Conservation (phyloP, 2,888 invertebrate genomes). For the Noctua pronuba region DNA sequence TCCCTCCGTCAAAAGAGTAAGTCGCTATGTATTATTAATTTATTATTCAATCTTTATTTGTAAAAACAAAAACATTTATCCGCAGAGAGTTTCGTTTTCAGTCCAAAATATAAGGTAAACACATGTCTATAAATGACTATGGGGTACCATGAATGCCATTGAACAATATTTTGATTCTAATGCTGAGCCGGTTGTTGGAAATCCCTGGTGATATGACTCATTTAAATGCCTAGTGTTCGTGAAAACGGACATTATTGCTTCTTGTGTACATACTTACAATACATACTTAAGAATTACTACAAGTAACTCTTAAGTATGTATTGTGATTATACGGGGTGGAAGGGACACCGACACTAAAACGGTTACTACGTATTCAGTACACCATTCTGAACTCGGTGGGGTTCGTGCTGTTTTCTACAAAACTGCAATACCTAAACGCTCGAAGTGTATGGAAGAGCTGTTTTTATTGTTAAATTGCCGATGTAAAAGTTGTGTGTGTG, state of each 20-base stretch:
- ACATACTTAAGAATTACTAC: no score
- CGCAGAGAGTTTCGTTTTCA: neutral
- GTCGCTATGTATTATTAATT: constrained; percentile 10
- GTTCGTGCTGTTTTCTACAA: no score
- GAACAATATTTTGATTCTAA: neutral
- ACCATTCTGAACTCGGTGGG: no score
- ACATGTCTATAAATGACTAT: no score
- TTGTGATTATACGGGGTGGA: no score
- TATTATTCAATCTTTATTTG: neutral
- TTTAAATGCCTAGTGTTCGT: neutral
- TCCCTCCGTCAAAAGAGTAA: constrained; percentile 61
- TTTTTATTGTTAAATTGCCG: no score
- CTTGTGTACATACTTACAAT: no score
- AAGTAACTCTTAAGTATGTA: no score
- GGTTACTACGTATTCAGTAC: no score
- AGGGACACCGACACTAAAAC: neutral
- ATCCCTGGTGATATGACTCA: neutral
- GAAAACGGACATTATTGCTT: neutral
- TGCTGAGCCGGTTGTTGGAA: neutral
- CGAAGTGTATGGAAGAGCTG: no score
- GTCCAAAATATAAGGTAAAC: neutral
- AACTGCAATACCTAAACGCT: no score
- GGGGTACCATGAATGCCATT: neutral
- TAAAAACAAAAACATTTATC: neutral
- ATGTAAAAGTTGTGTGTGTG: no score